Percentiles rank a stretch among this genome's conserved stretches.
Evolutionary conservation across 2,113 vertebrate species (phyloP).

Genomic region (Pterocles gutturalis): DNA sequence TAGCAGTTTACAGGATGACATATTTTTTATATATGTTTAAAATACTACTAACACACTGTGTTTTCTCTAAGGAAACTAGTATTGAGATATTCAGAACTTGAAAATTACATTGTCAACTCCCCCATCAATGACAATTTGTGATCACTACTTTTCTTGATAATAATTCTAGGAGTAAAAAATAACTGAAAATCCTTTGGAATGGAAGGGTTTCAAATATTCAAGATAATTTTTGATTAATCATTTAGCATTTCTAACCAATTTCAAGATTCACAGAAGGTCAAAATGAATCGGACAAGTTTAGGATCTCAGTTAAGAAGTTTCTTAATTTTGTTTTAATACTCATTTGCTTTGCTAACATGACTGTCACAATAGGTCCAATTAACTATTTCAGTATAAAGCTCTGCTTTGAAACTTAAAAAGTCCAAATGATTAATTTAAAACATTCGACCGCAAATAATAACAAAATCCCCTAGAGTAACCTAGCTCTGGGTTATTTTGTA

Average conservation of each 20-base stretch:
- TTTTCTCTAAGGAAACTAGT: neutral
- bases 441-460: neutral
- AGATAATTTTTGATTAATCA: neutral
- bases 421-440: neutral
- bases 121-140: neutral
- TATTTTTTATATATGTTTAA: neutral
- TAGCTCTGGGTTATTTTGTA: neutral
- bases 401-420: neutral
- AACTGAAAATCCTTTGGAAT: neutral
- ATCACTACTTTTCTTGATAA: neutral
- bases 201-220: neutral
- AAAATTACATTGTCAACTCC: neutral
- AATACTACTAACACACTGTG: neutral
- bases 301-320: neutral
- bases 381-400: neutral
- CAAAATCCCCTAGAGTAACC: neutral
- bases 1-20: neutral
- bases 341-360: neutral
- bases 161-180: neutral
- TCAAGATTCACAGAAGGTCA: neutral
- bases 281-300: neutral
- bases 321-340: neutral
- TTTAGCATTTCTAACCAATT: neutral
- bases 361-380: neutral
- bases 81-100: neutral